phyloP scores from a whole-genome alignment of 2,888 invertebrate genomes.

The Deilephila elpenor region DNA sequence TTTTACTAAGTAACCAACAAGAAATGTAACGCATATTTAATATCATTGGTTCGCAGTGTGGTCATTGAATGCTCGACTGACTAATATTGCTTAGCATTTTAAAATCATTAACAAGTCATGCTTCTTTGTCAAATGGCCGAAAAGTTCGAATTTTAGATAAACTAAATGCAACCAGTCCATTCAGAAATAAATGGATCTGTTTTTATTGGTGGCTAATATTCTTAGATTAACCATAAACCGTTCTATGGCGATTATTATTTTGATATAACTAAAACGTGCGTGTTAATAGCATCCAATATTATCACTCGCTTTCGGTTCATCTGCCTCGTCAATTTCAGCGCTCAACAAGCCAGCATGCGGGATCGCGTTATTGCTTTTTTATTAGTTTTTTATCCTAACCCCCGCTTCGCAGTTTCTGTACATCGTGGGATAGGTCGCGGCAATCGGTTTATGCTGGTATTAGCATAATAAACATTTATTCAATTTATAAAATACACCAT shows the following conservation, averaged over 20 bases:
- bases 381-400: conserved; percentile 78
- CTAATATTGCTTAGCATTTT: too few relatives aligned
- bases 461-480: conserved; percentile 77
- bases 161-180: too few relatives aligned
- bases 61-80: too few relatives aligned
- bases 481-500: conserved; percentile 57
- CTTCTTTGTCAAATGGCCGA: too few relatives aligned
- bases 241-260: not conserved
- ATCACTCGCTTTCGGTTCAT: conserved; percentile 69
- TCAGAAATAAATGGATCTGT: too few relatives aligned
- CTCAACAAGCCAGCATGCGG: conserved; percentile 83
- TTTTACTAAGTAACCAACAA: too few relatives aligned
- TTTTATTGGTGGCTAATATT: too few relatives aligned
- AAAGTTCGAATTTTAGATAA: too few relatives aligned
- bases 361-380: conserved; percentile 84
- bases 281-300: conserved; percentile 26
- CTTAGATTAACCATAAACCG: too few relatives aligned
- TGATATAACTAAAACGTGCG: conserved; percentile 9
- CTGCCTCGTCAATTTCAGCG: conserved; percentile 77
- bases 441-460: conserved; percentile 80
- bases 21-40: too few relatives aligned
- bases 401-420: conserved; percentile 78
- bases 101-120: too few relatives aligned
- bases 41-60: too few relatives aligned
- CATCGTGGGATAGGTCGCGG: conserved; percentile 81